These are phyloP conservation scores for Drosophila varians DNA, from an alignment of 1,140 invertebrate genomes.

Conservation along the genomic window DNA sequence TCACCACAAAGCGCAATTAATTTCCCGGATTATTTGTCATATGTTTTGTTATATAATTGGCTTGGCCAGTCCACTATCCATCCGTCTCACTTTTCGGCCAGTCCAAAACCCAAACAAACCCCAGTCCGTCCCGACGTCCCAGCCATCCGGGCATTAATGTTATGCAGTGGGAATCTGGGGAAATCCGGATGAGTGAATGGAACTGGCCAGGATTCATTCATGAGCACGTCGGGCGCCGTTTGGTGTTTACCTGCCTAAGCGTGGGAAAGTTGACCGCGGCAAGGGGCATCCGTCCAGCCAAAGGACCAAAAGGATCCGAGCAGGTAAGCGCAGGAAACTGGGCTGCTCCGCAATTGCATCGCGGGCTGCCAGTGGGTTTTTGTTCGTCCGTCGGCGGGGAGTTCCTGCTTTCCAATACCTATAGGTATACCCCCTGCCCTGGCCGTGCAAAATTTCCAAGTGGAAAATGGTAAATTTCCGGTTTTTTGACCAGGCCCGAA, in stretches of 20 bases:
- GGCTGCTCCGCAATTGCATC: conserved; percentile 78
- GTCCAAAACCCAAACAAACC: conserved; percentile 48
- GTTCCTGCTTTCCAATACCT: conserved; percentile 40
- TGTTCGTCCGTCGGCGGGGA: conserved; percentile 44
- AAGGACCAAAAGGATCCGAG: background rate
- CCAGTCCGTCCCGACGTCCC: background rate
- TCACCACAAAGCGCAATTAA: conserved; percentile 75
- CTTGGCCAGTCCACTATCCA: conserved; percentile 58
- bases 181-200: conserved; percentile 55
- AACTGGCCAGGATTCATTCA: conserved; percentile 61
- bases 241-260: conserved; percentile 67
- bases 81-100: background rate
- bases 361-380: conserved; percentile 67
- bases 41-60: conserved; percentile 82
- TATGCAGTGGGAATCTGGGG: conserved; percentile 29
- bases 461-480: conserved; percentile 76
- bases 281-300: background rate
- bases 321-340: conserved; percentile 64
- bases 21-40: conserved; percentile 77
- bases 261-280: conserved; percentile 63
- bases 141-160: conserved; percentile 45
- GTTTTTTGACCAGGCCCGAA: conserved; percentile 62
- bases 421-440: conserved; percentile 16
- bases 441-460: conserved; percentile 54
- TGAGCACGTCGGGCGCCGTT: conserved; percentile 50